phyloP scores from a whole-genome alignment of 2,888 invertebrate species.

The Temnothorax rugatulus region DNA sequence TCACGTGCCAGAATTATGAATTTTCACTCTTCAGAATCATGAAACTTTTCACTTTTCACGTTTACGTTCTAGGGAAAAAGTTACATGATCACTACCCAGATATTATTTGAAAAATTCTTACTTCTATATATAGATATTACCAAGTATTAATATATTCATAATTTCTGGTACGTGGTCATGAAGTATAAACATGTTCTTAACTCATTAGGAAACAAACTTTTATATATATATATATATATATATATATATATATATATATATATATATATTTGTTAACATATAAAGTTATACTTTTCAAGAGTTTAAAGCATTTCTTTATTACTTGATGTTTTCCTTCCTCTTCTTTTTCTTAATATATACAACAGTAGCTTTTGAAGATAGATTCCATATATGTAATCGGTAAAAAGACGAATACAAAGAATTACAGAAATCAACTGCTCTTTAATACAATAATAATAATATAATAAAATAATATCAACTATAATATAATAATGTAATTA shows the following conservation, averaged over 20 bases:
- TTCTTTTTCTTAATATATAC: constrained; percentile 1
- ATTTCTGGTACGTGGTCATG: too few relatives aligned
- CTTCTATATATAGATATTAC: too few relatives aligned
- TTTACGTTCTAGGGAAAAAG: too few relatives aligned
- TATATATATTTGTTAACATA: constrained; percentile 16
- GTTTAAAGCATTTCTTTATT: constrained; percentile 6
- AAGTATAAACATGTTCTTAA: too few relatives aligned
- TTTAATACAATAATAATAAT: constrained; percentile 73
- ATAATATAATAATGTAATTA: constrained; percentile 83
- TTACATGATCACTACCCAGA: too few relatives aligned
- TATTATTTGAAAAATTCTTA: too few relatives aligned
- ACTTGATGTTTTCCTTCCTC: background rate
- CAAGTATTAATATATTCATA: too few relatives aligned
- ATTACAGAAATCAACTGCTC: constrained; percentile 74
- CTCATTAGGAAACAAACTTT: too few relatives aligned
- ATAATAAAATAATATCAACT: constrained; percentile 77
- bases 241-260: background rate
- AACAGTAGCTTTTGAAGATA: background rate
- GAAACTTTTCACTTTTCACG: too few relatives aligned
- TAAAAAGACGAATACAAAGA: constrained; percentile 56
- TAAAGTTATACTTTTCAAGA: constrained; percentile 2
- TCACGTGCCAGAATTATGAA: too few relatives aligned
- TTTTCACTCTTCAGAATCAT: too few relatives aligned
- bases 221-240: too few relatives aligned
- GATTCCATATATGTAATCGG: constrained; percentile 35